phyloP scores from a whole-genome alignment of 2,888 invertebrate genomes.

The Oscheius sp. region DNA sequence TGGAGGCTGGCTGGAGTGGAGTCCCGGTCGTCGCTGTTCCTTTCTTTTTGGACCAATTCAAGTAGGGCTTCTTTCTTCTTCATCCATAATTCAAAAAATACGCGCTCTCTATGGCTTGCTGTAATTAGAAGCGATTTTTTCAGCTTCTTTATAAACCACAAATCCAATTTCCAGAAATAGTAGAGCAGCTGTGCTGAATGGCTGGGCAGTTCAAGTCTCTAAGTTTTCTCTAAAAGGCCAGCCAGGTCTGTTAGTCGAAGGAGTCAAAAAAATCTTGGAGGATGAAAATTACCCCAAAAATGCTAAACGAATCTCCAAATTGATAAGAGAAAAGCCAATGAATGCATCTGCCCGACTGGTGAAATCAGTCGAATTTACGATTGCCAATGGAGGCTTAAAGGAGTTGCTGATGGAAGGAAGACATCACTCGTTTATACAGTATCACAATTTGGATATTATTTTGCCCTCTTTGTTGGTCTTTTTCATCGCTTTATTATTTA shows the following conservation, averaged over 20 bases:
- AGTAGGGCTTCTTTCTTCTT: too few relatives aligned
- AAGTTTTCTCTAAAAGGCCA: slow-evolving; percentile 36
- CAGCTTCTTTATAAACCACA: neutral
- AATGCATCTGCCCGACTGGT: too few relatives aligned
- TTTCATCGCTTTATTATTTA: neutral
- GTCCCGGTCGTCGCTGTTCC: slow-evolving; percentile 52
- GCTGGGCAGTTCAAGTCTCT: slow-evolving; percentile 53
- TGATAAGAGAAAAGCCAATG: too few relatives aligned
- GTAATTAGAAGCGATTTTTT: too few relatives aligned
- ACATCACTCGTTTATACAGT: too few relatives aligned
- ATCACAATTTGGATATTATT: too few relatives aligned
- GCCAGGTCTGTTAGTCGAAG: slow-evolving; percentile 33
- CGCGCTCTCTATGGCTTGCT: too few relatives aligned
- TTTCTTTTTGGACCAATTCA: slow-evolving; percentile 44
- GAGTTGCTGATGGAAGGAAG: too few relatives aligned
- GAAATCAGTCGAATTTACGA: too few relatives aligned
- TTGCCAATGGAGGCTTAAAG: too few relatives aligned
- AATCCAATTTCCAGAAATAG: slow-evolving; percentile 50
- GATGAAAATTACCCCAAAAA: slow-evolving; percentile 26
- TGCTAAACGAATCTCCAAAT: neutral
- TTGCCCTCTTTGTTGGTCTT: neutral
- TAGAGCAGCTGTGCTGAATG: slow-evolving; percentile 48
- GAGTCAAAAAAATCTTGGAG: slow-evolving; percentile 34
- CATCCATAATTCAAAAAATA: too few relatives aligned
- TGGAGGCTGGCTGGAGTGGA: slow-evolving; percentile 57